Conservation (phyloP, 2,797 vertebrate genomes). For the Crocidura indochinensis region DNA sequence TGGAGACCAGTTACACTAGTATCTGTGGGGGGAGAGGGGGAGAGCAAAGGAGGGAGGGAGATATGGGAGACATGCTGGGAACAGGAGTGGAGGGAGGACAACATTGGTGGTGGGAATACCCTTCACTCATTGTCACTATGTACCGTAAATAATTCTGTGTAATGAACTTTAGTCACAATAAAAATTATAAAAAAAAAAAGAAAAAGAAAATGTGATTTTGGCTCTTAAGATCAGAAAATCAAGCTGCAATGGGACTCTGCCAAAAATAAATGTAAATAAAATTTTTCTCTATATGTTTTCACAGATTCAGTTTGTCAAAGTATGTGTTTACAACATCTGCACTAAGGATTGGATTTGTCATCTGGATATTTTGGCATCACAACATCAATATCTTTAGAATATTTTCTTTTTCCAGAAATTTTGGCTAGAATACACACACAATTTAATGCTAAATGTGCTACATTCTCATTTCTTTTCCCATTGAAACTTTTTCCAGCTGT, state of each 20-base stretch:
- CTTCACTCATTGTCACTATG: no score
- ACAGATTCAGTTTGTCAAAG: slow-evolving; percentile 47
- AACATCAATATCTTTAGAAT: slow-evolving; percentile 33
- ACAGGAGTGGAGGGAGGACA: no score
- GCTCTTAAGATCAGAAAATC: slow-evolving; percentile 9
- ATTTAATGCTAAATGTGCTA: background rate
- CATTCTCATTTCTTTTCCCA: background rate
- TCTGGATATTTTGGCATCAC: slow-evolving; percentile 55
- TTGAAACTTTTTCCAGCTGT: slow-evolving; percentile 35
- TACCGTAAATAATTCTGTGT: no score
- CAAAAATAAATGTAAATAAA: background rate
- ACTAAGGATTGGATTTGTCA: slow-evolving; percentile 52
- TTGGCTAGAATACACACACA: background rate
- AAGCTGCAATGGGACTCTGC: background rate
- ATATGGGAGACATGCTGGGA: no score
- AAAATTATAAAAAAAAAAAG: no score
- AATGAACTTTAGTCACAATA: no score
- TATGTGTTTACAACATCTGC: slow-evolving; percentile 66
- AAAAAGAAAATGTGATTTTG: slow-evolving; percentile 44
- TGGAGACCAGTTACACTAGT: no score
- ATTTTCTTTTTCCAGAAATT: slow-evolving; percentile 46
- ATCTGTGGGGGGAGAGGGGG: no score
- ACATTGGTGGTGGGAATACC: no score
- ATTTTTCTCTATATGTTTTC: background rate
- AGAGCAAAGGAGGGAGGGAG: no score